Conservation (phyloP, 1,140 invertebrate genomes). For the Caenorhabditis briggsae region DNA sequence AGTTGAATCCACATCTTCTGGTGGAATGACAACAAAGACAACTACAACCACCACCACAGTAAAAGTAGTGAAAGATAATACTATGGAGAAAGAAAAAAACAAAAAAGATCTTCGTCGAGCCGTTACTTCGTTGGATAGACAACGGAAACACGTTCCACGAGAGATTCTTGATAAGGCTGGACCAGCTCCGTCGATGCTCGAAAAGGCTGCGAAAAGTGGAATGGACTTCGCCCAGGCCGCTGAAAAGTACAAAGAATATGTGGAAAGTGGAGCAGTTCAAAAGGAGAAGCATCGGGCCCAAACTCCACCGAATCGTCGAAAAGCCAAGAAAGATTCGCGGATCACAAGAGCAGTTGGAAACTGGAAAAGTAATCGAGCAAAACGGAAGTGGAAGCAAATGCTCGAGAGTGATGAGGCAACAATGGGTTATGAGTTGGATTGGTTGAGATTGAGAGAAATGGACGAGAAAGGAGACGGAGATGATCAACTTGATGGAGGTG, state of each 20-base stretch:
- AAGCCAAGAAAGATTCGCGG: conserved; percentile 53
- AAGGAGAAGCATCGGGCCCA: conserved; percentile 65
- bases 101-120: conserved; percentile 44
- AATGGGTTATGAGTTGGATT: conserved; percentile 75
- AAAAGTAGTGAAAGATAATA: conserved; percentile 41
- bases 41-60: neutral
- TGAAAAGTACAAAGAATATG: conserved; percentile 68
- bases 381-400: conserved; percentile 75
- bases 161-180: conserved; percentile 63
- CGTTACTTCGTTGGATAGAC: conserved; percentile 19
- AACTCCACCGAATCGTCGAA: conserved; percentile 63
- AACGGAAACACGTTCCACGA: conserved; percentile 31
- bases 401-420: conserved; percentile 73
- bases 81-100: conserved; percentile 27
- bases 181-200: conserved; percentile 59
- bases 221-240: conserved; percentile 63
- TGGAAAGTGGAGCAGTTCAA: conserved; percentile 66
- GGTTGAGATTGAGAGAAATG: conserved; percentile 70
- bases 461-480: conserved; percentile 53
- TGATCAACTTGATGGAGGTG: conserved; percentile 59
- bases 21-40: conserved; percentile 13
- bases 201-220: conserved; percentile 60
- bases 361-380: conserved; percentile 70
- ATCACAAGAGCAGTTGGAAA: conserved; percentile 70
- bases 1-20: conserved; percentile 10